Evolutionary conservation across 2,888 invertebrate species (phyloP).

Genomic region (Carterocephalus palaemon): DNA sequence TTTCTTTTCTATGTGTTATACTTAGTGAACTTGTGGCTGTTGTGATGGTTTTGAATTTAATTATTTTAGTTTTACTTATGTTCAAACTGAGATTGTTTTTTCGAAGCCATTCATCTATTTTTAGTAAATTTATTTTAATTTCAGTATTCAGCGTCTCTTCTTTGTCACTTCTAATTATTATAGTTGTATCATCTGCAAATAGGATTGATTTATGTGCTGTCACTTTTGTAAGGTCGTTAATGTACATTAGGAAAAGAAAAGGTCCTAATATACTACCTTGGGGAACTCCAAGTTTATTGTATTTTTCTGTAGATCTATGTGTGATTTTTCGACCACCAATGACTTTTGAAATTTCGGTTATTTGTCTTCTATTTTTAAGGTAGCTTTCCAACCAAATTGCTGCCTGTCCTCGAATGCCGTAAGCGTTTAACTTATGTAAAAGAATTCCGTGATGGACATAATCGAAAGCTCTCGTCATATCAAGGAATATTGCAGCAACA

Average conservation of each 20-base stretch:
- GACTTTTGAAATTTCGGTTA: background rate
- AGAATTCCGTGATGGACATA: background rate
- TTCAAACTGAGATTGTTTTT: slow-evolving; percentile 1
- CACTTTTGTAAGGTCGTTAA: slow-evolving; percentile 22
- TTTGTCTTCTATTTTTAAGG: background rate
- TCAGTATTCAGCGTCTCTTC: background rate
- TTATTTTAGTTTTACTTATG: slow-evolving; percentile 1
- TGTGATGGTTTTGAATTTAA: background rate
- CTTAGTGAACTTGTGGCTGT: background rate
- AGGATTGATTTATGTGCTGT: slow-evolving; percentile 12
- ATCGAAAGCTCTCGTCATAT: slow-evolving; percentile 4
- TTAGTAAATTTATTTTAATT: too few relatives aligned
- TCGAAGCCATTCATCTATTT: slow-evolving; percentile 1
- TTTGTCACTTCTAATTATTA: slow-evolving; percentile 3
- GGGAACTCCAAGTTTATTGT: slow-evolving; percentile 18
- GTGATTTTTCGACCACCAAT: background rate
- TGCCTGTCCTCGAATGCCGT: background rate
- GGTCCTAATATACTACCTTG: slow-evolving; percentile 25
- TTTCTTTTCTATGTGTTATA: background rate
- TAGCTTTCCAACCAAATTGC: background rate
- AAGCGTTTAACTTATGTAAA: background rate
- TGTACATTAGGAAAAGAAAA: slow-evolving; percentile 22
- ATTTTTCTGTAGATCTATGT: background rate
- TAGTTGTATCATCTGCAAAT: slow-evolving; percentile 25
- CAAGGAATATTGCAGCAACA: slow-evolving; percentile 2